Evolutionary conservation across 2,113 vertebrate species (phyloP).

Genomic region (Tympanuchus pallidicinctus): DNA sequence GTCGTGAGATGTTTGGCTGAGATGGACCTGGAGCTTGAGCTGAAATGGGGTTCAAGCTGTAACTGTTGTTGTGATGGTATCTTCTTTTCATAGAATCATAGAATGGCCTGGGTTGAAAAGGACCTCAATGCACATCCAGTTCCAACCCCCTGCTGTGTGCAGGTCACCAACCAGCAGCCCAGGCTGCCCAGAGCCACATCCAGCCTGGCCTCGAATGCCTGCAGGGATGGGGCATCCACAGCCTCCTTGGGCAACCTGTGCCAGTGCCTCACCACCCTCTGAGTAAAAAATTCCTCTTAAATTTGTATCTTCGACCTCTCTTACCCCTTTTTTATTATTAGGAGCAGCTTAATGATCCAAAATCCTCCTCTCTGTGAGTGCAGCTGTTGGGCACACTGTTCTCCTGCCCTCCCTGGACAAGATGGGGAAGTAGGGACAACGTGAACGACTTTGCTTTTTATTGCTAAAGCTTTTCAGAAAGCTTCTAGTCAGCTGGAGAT

Average conservation of each 20-base stretch:
- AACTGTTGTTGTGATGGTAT: neutral
- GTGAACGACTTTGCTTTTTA: neutral
- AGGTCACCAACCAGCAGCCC: no score
- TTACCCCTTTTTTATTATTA: neutral
- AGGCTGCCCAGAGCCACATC: no score
- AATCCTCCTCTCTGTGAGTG: neutral
- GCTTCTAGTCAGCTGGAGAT: neutral
- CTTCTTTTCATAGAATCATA: neutral
- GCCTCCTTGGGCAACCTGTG: no score
- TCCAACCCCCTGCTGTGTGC: no score
- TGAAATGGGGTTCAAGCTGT: neutral
- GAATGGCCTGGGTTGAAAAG: no score
- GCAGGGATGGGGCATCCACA: no score
- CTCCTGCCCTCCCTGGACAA: neutral
- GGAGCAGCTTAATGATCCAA: neutral
- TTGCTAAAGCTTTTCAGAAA: neutral
- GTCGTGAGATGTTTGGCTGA: rapidly evolving
- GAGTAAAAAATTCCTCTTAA: no score
- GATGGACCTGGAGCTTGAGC: neutral
- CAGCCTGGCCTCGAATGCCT: no score
- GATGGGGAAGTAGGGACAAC: neutral
- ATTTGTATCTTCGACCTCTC: no score
- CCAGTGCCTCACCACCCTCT: no score
- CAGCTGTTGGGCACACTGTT: neutral
- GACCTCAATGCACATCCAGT: no score